Percentiles rank a stretch among this genome's conserved stretches.
Evolutionary conservation across 2,113 vertebrate genomes (phyloP).

Genomic region (Rutilus rutilus): DNA sequence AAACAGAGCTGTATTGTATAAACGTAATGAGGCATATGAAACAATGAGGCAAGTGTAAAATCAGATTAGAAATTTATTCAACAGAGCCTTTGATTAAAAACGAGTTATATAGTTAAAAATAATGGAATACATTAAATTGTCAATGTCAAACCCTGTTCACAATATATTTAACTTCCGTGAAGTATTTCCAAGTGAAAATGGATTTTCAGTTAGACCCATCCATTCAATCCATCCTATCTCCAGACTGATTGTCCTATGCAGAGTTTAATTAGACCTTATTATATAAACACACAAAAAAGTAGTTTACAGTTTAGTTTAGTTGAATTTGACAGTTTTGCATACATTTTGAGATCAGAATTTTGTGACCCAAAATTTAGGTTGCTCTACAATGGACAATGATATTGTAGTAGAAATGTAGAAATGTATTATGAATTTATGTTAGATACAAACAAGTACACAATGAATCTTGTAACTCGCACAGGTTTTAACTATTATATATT

Average conservation of each 20-base stretch:
- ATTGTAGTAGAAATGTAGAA: too few relatives aligned
- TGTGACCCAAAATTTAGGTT: too few relatives aligned
- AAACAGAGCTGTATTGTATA: slow-evolving; percentile 28
- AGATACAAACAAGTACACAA: too few relatives aligned
- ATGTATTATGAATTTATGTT: too few relatives aligned
- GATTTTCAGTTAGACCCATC: neutral
- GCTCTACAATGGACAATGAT: too few relatives aligned
- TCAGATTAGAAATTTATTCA: neutral
- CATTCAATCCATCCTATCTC: neutral
- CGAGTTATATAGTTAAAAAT: neutral
- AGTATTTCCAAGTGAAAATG: neutral
- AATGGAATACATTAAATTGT: neutral
- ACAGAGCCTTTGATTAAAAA: neutral
- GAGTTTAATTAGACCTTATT: neutral
- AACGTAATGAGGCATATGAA: slow-evolving; percentile 9
- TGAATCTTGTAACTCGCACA: too few relatives aligned
- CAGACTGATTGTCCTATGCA: neutral
- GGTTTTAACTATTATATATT: too few relatives aligned
- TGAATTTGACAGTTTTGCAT: too few relatives aligned
- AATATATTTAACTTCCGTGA: neutral
- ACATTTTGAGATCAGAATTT: too few relatives aligned
- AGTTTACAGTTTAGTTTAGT: too few relatives aligned
- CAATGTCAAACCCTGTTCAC: neutral
- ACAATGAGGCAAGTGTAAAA: slow-evolving; percentile 2
- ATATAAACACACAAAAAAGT: too few relatives aligned